These are phyloP conservation scores for Odontocerum albicorne DNA, from an alignment of 2,888 invertebrate species.

Conservation along the genomic window DNA sequence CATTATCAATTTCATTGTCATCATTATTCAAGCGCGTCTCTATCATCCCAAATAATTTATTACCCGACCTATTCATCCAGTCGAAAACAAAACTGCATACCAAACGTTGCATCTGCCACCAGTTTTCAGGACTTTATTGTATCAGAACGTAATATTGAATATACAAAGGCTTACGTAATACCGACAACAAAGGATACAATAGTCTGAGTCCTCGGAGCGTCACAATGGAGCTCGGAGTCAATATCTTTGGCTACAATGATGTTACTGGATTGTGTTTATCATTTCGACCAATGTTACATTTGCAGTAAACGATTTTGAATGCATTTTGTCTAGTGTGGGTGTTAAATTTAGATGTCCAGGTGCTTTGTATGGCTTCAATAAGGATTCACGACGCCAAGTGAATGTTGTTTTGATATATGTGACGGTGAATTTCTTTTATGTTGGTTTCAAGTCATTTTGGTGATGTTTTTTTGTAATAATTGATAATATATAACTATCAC, in stretches of 20 bases:
- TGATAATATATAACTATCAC: too few relatives aligned
- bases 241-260: slow-evolving; percentile 8
- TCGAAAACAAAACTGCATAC: slow-evolving; percentile 3
- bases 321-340: slow-evolving; percentile 8
- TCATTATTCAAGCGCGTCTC: too few relatives aligned
- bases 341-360: slow-evolving; percentile 10
- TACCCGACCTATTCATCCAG: too few relatives aligned
- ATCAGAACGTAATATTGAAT: not conserved
- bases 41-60: too few relatives aligned
- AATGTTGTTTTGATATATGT: too few relatives aligned
- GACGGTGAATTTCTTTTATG: too few relatives aligned
- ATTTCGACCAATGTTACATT: slow-evolving; percentile 8
- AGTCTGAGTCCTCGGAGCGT: not conserved
- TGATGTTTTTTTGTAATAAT: too few relatives aligned
- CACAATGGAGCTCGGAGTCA: too few relatives aligned
- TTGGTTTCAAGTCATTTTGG: too few relatives aligned
- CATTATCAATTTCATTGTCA: slow-evolving; percentile 11
- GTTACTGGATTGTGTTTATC: slow-evolving; percentile 10
- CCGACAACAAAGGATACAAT: slow-evolving; percentile 5
- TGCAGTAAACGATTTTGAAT: slow-evolving; percentile 21
- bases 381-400: too few relatives aligned
- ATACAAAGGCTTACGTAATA: slow-evolving; percentile 2
- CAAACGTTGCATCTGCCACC: slow-evolving; percentile 9
- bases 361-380: too few relatives aligned
- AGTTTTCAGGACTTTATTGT: slow-evolving; percentile 7